phyloP scores from a whole-genome alignment of 2,113 vertebrate species.

The Nothobranchius kuhntae region DNA sequence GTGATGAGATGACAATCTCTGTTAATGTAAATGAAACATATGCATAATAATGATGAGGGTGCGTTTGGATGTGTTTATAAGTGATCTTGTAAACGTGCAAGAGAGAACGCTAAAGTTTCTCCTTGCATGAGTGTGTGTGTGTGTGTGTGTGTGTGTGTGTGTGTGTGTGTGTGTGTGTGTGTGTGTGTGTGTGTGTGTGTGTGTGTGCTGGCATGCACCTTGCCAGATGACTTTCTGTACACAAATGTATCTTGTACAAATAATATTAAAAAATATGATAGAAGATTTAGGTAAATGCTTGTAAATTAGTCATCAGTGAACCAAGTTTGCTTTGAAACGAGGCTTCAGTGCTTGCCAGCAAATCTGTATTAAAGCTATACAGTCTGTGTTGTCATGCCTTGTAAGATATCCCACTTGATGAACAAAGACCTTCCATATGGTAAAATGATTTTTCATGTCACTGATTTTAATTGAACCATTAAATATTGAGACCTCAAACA shows the following conservation, averaged over 20 bases:
- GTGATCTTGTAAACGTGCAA: constrained; percentile 35
- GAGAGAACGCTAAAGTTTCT: constrained; percentile 25
- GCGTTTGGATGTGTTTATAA: constrained; percentile 64
- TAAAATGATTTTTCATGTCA: constrained; percentile 83
- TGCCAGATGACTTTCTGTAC: constrained; percentile 82
- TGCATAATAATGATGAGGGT: constrained; percentile 70
- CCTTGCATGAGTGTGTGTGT: constrained; percentile 54
- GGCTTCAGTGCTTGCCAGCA: constrained; percentile 84
- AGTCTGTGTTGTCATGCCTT: constrained; percentile 85
- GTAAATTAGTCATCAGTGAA: constrained; percentile 84
- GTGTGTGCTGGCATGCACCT: constrained; percentile 70
- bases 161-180: constrained; percentile 55
- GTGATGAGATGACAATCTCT: constrained; percentile 81
- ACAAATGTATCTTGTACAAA: constrained; percentile 83
- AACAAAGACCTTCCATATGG: constrained; percentile 79
- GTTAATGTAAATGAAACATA: constrained; percentile 74
- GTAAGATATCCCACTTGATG: constrained; percentile 84
- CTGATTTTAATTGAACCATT: constrained; percentile 83
- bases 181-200: constrained; percentile 49
- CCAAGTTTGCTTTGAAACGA: constrained; percentile 83
- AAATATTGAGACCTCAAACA: constrained; percentile 79
- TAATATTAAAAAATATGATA: constrained; percentile 84
- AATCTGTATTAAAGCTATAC: constrained; percentile 84
- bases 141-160: constrained; percentile 53
- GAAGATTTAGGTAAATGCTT: constrained; percentile 90